Percentiles rank a stretch among this genome's conserved stretches.
Evolutionary conservation across 2,797 vertebrate genomes (phyloP).

Genomic region (Zalophus californianus): DNA sequence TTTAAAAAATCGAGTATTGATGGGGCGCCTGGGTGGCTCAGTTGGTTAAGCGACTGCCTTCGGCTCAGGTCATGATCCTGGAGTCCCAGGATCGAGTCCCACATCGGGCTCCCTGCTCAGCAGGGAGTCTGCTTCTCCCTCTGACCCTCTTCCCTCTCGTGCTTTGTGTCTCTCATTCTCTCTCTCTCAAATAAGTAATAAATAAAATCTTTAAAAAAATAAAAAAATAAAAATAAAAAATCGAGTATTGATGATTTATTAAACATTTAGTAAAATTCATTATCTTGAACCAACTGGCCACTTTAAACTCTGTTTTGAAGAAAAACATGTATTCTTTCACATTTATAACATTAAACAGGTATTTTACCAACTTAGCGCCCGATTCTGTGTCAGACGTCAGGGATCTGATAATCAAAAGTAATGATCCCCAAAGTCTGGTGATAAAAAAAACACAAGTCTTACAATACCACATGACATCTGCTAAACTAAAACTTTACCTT

Average conservation of each 20-base stretch:
- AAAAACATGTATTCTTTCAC: neutral
- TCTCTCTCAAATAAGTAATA: no score
- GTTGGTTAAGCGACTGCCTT: no score
- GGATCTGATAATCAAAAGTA: neutral
- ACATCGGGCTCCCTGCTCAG: no score
- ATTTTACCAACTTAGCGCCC: neutral
- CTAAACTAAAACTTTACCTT: neutral
- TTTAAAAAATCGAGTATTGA: no score
- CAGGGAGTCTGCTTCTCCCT: no score
- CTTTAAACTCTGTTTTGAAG: neutral
- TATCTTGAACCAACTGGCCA: neutral
- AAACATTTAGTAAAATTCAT: constrained; percentile 48
- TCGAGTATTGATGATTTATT: neutral
- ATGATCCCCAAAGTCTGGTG: neutral
- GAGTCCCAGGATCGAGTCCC: no score
- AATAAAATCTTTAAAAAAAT: no score
- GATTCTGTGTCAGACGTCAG: neutral
- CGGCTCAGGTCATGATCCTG: no score
- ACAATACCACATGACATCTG: neutral
- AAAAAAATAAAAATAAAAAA: neutral
- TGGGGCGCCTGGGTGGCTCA: no score
- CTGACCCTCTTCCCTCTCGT: no score
- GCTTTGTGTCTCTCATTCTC: no score
- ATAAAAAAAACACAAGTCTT: neutral
- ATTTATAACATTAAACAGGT: neutral